These are phyloP conservation scores for Jordanella pulchra DNA, from an alignment of 2,797 vertebrate species.

Conservation along the genomic window DNA sequence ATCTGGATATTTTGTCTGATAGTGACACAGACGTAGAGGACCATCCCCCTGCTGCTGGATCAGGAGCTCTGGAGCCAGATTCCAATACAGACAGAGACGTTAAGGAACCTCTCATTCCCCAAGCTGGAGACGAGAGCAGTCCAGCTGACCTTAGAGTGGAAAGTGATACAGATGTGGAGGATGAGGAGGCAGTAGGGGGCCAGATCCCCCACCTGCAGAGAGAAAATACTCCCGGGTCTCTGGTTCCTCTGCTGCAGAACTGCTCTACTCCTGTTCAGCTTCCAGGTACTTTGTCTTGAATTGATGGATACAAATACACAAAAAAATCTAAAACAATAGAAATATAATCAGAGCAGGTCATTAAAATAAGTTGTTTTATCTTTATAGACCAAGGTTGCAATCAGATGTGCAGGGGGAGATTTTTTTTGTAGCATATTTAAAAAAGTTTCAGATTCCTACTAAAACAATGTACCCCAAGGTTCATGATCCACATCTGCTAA, in stretches of 20 bases:
- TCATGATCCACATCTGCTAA: background rate
- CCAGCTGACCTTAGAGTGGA: slow-evolving; percentile 16
- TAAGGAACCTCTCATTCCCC: slow-evolving; percentile 19
- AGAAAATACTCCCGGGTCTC: slow-evolving; percentile 24
- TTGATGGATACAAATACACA: background rate
- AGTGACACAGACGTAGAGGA: slow-evolving; percentile 80
- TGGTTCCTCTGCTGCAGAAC: slow-evolving; percentile 41
- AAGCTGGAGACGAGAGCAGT: background rate
- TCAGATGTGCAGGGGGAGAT: background rate
- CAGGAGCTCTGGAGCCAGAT: slow-evolving; percentile 18
- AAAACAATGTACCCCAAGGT: background rate
- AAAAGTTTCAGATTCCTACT: background rate
- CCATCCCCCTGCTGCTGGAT: background rate
- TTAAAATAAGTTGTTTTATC: background rate
- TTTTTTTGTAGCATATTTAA: background rate
- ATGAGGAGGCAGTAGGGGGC: slow-evolving; percentile 25
- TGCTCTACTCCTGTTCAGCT: slow-evolving; percentile 68
- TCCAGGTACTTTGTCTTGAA: slow-evolving; percentile 55
- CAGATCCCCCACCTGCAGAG: slow-evolving; percentile 28
- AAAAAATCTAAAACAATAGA: background rate
- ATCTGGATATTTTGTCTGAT: slow-evolving; percentile 64
- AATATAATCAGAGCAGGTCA: background rate
- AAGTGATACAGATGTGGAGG: slow-evolving; percentile 63
- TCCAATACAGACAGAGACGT: slow-evolving; percentile 49
- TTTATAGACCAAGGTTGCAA: background rate